Conservation (phyloP, 2,113 vertebrate species). For the Suricata suricatta region DNA sequence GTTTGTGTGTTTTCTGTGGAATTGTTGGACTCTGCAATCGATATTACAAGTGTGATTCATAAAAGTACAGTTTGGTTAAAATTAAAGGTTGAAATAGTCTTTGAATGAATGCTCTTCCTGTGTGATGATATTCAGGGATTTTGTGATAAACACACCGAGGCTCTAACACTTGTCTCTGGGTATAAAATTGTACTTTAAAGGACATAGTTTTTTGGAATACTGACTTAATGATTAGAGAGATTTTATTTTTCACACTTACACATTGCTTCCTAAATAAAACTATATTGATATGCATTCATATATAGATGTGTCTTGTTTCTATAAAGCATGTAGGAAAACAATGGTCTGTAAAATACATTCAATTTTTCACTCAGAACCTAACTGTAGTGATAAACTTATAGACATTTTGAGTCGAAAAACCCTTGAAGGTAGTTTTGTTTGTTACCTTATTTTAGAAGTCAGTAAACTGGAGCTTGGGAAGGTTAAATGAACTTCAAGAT, state of each 20-base stretch:
- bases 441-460: slow-evolving; percentile 25
- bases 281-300: neutral
- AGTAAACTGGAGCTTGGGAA: neutral
- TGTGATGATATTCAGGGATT: neutral
- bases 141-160: neutral
- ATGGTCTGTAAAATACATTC: neutral
- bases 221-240: neutral
- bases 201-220: neutral
- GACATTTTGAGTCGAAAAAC: neutral
- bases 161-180: neutral
- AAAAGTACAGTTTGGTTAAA: neutral
- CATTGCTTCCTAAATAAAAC: neutral
- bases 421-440: neutral
- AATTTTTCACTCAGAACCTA: neutral
- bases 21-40: neutral
- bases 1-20: neutral
- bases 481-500: neutral
- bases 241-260: neutral
- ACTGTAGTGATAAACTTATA: neutral
- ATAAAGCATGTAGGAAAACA: neutral
- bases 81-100: neutral
- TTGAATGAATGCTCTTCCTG: neutral
- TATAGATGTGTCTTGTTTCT: neutral
- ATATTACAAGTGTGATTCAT: neutral
- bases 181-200: slow-evolving; percentile 5